Conservation (phyloP, 2,113 vertebrate genomes). For the Halichoerus grypus region DNA sequence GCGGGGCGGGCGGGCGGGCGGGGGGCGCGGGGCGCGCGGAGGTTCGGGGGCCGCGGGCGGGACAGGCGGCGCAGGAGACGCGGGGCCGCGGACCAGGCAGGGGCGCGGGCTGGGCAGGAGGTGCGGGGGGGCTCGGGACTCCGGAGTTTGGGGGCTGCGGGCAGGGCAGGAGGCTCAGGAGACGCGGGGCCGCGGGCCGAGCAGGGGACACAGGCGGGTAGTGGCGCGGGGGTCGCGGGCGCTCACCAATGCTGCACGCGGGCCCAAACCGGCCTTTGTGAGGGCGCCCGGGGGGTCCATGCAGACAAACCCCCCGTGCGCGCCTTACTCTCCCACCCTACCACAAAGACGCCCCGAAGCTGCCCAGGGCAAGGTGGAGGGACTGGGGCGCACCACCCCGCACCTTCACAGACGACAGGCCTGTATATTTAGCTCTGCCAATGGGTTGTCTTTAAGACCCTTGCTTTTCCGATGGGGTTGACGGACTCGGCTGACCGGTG, state of each 20-base stretch:
- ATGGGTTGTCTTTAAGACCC: rapidly evolving
- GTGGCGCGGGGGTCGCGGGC: background rate
- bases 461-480: background rate
- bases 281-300: background rate
- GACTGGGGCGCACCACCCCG: background rate
- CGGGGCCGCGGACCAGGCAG: background rate
- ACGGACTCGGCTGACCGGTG: background rate
- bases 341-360: background rate
- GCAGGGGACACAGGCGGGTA: background rate
- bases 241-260: background rate
- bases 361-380: background rate
- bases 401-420: background rate
- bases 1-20: background rate
- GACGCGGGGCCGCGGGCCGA: background rate
- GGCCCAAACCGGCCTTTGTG: background rate
- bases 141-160: background rate
- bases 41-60: background rate
- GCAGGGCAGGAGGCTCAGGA: background rate
- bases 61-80: background rate
- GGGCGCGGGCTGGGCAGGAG: background rate
- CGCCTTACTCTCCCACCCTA: background rate
- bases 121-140: background rate
- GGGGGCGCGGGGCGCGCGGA: background rate
- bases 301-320: background rate
- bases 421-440: background rate